Evolutionary conservation across 2,888 invertebrate genomes (phyloP), one percentile per base, ranked within the genome.

Genomic region (Harpalus rubripes): DNA sequence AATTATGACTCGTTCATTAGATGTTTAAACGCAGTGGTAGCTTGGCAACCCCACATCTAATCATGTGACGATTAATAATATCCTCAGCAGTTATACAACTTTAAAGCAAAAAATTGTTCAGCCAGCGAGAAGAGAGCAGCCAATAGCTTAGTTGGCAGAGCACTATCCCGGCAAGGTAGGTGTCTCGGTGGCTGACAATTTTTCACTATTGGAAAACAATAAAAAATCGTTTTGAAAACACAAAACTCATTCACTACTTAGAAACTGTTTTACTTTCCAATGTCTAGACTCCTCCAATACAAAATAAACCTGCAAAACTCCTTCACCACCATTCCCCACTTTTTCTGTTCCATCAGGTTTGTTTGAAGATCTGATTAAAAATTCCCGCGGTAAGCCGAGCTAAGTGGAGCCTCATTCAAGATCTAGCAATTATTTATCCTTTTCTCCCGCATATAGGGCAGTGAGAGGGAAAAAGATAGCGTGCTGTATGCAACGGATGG

Each of bases 351-450:
- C 68, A 18, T 16, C 56, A 56, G 87, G 87, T 88, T 88, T 91
- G 91, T 91, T 91, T 91, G 91, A 91, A 91, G 90, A 90, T 88
- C 90, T 91, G 91, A 91, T 91, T 91, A 91, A 91, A 91, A 91
- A 91, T 91, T 90, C 89, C 89, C 89, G 16, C 89, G 90, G 88
- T 91, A 91, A 91, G 91, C 91, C 89, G 86, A 88, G 88, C 89
- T 88, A 90, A 91, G 91, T 90, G 90, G 16, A 76, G 52, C 68
- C 68, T 8, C 63, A 63, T 63, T 72, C 52, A 90, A 90, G 90
- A 91, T 78, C 78, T 90, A 89, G 88, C 90, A 90, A 90, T 90
- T 90, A 90, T 90, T 90, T 90, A 90, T 63, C 63, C 61, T 18
- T 80, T 80, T 59, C 39, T 61, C 32, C 16, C n/a, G 10, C 7